Percentiles rank a stretch among this genome's conserved stretches.
Evolutionary conservation across 2,113 vertebrate species (phyloP).

Genomic region (Butastur rufipennis): DNA sequence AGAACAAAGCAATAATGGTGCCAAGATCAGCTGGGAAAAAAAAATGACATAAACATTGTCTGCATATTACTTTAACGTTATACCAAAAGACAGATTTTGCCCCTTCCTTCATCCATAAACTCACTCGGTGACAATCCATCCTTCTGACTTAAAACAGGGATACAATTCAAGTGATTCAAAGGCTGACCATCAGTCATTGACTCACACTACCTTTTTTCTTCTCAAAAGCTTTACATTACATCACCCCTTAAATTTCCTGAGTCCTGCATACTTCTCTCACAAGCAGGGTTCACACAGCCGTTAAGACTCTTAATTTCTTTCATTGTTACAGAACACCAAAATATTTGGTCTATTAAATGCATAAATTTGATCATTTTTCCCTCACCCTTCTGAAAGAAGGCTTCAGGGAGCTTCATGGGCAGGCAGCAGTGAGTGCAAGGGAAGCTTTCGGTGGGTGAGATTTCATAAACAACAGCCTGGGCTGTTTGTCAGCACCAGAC

Average conservation of each 20-base stretch:
- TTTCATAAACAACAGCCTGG: background rate
- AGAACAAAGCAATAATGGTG: background rate
- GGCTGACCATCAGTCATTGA: background rate
- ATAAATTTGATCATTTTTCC: background rate
- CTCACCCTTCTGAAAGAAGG: background rate
- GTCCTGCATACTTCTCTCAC: background rate
- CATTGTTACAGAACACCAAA: background rate
- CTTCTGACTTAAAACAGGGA: background rate
- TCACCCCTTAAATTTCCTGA: background rate
- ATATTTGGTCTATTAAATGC: background rate
- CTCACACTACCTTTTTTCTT: background rate
- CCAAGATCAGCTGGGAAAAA: background rate
- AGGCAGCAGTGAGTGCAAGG: background rate
- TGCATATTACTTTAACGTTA: background rate
- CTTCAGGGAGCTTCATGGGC: background rate
- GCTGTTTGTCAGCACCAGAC: background rate
- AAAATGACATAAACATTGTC: background rate
- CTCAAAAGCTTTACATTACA: background rate
- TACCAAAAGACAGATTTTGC: background rate
- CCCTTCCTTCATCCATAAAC: background rate
- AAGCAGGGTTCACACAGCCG: background rate
- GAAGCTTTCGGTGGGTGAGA: slow-evolving; percentile 10
- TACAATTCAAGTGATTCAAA: background rate
- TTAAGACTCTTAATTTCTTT: background rate
- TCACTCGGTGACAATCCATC: background rate